A percentile compares a stretch with the other conserved stretches of the same genome.
Conservation (phyloP, 2,113 vertebrate genomes). For the Passer montanus region DNA sequence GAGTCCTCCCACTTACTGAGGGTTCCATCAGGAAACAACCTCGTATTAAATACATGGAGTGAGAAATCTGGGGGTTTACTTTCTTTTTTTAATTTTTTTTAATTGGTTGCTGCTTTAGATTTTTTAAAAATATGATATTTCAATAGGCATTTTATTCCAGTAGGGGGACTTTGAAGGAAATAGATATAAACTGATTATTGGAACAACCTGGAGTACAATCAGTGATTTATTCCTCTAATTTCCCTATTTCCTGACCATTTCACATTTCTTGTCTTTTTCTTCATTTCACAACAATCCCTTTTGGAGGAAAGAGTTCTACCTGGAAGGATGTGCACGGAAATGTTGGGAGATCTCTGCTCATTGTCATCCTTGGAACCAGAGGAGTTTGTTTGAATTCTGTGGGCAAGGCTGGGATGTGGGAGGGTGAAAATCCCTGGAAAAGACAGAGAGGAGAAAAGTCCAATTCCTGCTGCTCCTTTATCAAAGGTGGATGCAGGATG, state of each 20-base stretch:
- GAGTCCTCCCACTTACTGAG: constrained; percentile 17
- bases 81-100: background rate
- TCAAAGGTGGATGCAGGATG: background rate
- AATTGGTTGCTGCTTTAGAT: background rate
- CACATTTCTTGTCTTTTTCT: background rate
- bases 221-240: background rate
- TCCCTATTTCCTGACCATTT: background rate
- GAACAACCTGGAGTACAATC: background rate
- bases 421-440: background rate
- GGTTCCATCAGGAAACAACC: constrained; percentile 12
- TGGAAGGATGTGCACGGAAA: background rate
- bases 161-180: background rate
- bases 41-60: background rate
- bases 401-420: background rate
- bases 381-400: background rate
- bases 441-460: background rate
- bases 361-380: background rate
- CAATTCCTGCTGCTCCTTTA: background rate
- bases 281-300: background rate
- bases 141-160: background rate
- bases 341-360: background rate
- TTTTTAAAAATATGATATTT: background rate
- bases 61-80: background rate
- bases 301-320: background rate
- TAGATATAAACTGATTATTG: background rate